Base-by-base conservation (phyloP, 1,140 invertebrate genomes). In the Aradophagus sp. region DNA sequence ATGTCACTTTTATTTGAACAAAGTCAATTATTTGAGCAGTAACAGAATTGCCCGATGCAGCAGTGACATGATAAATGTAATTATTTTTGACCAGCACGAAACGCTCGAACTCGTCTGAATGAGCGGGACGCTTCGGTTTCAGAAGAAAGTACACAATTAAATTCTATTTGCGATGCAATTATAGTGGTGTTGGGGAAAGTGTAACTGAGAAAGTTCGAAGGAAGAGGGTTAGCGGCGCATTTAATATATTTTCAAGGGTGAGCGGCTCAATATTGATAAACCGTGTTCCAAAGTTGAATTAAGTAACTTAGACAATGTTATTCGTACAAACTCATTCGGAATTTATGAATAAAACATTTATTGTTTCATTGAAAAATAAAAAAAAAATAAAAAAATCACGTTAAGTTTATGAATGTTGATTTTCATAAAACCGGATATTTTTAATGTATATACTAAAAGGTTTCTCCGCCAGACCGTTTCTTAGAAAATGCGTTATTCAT, bases 211-310 rank as follows among this genome's bases (percentile, higher is more conserved):
- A 66, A 66, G n/a, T 66, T 56, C 3, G 19, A 48, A 56, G 35
- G 35, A 32, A 27, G 42, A 50, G 50, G 52, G 62, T 56, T 56
- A 48, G 17, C 34, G 31, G 15, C 26, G 32, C 42, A 44, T 56
- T 48, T 35, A 48, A 32, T 34, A 44, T 56, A 66, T 66, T 66
- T 66, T 58, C 17, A 50, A 26, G 62, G 62, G 52, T 44, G 52
- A 58, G 52, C 36, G 38, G 52, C 52, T 50, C 58, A 66, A 66
- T 66, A 66, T 66, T 66, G 52, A 56, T 66, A 56, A 67, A 67
- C 45, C 53, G 23, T 67, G 53, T 58, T 59, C 47, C 17, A 67
- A 67, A 58, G 53, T 50, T 66, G 35, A 56, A 66, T 50, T 12
- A 35, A 66, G 50, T 34, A 26, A 34, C 34, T 55, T 55, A 65